These are phyloP conservation scores for Polyommatus iphigenia DNA, from an alignment of 2,888 invertebrate species.

Conservation along the genomic window DNA sequence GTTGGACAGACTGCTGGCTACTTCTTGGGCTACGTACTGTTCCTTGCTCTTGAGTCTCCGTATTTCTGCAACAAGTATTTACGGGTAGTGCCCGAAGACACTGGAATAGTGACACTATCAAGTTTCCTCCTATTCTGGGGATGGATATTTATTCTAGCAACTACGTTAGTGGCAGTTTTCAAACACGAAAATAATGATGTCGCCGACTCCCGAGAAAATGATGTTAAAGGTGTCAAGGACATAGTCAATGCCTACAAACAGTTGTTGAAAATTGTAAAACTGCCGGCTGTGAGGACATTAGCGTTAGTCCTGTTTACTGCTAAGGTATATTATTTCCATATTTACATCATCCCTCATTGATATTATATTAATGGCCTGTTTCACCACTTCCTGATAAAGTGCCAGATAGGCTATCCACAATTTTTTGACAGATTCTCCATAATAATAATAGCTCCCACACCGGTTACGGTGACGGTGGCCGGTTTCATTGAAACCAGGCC, in stretches of 20 bases:
- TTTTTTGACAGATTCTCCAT: no score
- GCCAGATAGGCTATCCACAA: no score
- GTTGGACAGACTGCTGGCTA: constrained; percentile 99
- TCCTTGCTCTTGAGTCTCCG: constrained; percentile 96
- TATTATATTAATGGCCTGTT: no score
- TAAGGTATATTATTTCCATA: constrained; percentile 81
- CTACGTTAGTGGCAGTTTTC: constrained; percentile 93
- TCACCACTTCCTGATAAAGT: no score
- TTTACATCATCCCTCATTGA: no score
- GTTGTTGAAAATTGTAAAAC: constrained; percentile 89
- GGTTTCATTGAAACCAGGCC: no score
- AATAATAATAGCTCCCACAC: no score
- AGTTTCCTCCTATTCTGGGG: constrained; percentile 98
- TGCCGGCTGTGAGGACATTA: constrained; percentile 90
- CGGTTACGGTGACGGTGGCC: no score
- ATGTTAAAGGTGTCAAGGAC: constrained; percentile 65
- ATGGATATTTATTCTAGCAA: constrained; percentile 92
- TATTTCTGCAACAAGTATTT: constrained; percentile 97
- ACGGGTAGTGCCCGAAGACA: constrained; percentile 83
- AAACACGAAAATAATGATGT: constrained; percentile 87
- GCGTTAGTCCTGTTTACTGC: constrained; percentile 91
- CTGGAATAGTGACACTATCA: constrained; percentile 86
- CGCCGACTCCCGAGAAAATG: constrained; percentile 49
- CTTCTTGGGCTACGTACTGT: constrained; percentile 97
- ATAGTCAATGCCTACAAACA: constrained; percentile 88